Evolutionary conservation across 2,797 vertebrate species (phyloP), one percentile per base, ranked within the genome.

Genomic region (Percopsis omiscomaycus): DNA sequence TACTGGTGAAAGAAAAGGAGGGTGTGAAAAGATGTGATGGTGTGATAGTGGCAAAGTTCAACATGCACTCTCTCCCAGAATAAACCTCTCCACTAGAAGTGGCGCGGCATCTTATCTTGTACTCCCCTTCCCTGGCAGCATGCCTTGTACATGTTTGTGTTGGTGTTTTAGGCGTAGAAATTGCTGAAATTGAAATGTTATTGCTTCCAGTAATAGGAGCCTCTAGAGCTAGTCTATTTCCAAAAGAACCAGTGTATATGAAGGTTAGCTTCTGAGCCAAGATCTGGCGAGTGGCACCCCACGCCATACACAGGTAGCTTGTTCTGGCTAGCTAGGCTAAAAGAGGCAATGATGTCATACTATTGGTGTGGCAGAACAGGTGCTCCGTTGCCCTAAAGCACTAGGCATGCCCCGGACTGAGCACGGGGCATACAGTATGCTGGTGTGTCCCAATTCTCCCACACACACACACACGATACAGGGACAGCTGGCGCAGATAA

Each of bases 31-130:
- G 61, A 75, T 65, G 68, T 56, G 61, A 77, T 57, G 59, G 60
- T 60, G 50, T 51, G 61, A 55, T 69, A 55, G 68, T 72, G 53
- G 30, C 64, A 75, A 77, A 85, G 81, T 74, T 61, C 69, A 86
- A 82, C 77, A 82, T 88, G 88, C 22, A 22, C 79, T 81, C 68
- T 52, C 66, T 82, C 88, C 83, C 68, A 84, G 77, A 88, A 83
- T 85, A 89, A 88, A 83, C 78, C 56, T 58, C 44, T 66, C 79
- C 59, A 48, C 48, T 73, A 68, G 49, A 80, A 61, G 77, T 66
- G 64, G 15, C 11, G 10, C 45, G 61, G 77, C 70, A 60, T 79
- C 75, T 61, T 51, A 59, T 67, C 61, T 66, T 61, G 44, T 54
- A 22, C 70, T 54, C 9, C 47, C 11, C 13, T 29, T 61, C 30